Evolutionary conservation across 2,797 vertebrate species (phyloP), one percentile per base, ranked within the genome.

Genomic region (Coregonus sp.): DNA sequence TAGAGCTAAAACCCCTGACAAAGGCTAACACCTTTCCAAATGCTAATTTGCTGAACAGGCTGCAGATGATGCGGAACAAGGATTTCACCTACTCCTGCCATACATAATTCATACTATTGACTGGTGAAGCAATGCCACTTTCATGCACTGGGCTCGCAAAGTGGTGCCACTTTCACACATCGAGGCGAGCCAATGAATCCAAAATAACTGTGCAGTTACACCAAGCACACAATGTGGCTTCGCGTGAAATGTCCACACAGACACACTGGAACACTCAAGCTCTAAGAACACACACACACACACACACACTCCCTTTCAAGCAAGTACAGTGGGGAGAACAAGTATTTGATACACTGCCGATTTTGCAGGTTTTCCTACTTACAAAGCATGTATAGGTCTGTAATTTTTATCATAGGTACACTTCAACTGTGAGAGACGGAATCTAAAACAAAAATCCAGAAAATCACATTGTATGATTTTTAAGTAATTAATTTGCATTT

Each of bases 41-140:
- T 91, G 92, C 90, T 93, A 90, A 93, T 93, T 89, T 89, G 86
- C 89, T 63, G 79, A 90, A 89, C 88, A 91, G 91, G 86, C 86
- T 86, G 89, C 89, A 93, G 90, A 93, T 92, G 92, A 92, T 92
- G 92, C 89, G 89, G 91, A 92, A 92, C 91, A 90, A 91, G 91
- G 86, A 90, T 90, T 91, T 89, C 90, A 90, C 89, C 91, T 89
- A 87, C 91, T 89, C 84, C 87, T 87, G 85, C 82, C 87, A 91
- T 93, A 88, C 91, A 94, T 94, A 90, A 94, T 94, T 94, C 92
- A 94, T 93, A 88, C 87, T 90, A 92, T 91, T 90, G 92, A 92
- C 90, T 90, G 89, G 86, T 80, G 89, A 93, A 47, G 40, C 40
- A 47, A 47, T 84, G 88, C 87, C 91, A 90, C 91, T 92, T 90